Conservation (phyloP, 2,113 vertebrate species). For the Spizaetus ornatus region DNA sequence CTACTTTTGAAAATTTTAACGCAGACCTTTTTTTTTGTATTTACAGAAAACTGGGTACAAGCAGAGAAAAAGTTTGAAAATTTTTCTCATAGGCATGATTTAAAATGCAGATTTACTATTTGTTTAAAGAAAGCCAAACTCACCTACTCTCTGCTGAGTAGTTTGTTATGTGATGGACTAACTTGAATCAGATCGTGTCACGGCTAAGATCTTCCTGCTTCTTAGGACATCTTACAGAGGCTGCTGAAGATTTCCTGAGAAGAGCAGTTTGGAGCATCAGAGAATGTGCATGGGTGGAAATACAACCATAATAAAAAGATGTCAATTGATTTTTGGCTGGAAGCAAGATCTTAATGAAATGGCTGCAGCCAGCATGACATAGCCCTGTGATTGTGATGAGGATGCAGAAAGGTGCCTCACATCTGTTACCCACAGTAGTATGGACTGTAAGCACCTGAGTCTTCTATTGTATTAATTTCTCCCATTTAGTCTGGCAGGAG, state of each 20-base stretch:
- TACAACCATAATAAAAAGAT: not conserved
- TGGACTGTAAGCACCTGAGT: not conserved
- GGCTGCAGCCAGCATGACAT: not conserved
- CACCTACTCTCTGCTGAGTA: not conserved
- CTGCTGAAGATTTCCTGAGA: not conserved
- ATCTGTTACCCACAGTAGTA: not conserved
- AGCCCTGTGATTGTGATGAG: not conserved
- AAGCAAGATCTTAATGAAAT: not conserved
- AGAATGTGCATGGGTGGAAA: not conserved
- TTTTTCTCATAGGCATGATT: not conserved
- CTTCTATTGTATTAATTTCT: not conserved
- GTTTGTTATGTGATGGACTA: not conserved
- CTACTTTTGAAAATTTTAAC: not conserved
- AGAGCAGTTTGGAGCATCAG: not conserved
- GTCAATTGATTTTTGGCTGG: not conserved
- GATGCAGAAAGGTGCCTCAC: not conserved
- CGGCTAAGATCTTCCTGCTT: not conserved
- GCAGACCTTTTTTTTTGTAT: not conserved
- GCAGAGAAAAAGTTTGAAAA: not conserved
- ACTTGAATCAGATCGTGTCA: not conserved
- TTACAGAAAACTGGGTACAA: not conserved
- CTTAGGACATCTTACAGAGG: not conserved
- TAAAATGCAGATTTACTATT: not conserved
- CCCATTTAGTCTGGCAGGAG: not conserved
- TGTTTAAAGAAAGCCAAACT: not conserved